Evolutionary conservation across 1,140 invertebrate genomes (phyloP).

Genomic region (Camponotus pennsylvanicus): DNA sequence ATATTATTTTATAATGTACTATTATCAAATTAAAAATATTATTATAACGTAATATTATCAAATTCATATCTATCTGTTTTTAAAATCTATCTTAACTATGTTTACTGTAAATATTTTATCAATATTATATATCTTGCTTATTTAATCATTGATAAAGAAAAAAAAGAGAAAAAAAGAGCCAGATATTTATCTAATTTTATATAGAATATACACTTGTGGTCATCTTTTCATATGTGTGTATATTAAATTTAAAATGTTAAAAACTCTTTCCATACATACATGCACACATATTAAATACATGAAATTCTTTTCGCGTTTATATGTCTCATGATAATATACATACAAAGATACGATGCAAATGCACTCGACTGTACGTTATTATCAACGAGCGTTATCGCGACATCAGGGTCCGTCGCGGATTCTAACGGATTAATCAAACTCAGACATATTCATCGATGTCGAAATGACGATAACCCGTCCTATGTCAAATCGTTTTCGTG

Average conservation of each 20-base stretch:
- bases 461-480: conserved; percentile 40
- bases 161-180: no score
- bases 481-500: conserved; percentile 47
- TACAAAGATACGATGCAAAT: conserved; percentile 34
- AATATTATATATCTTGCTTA: no score
- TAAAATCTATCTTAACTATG: no score
- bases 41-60: no score
- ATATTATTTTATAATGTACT: no score
- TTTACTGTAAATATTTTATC: not conserved
- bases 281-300: not conserved
- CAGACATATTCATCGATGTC: conserved; percentile 53
- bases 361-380: conserved; percentile 22
- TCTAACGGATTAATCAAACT: conserved; percentile 55
- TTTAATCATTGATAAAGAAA: no score
- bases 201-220: no score
- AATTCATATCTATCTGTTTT: no score
- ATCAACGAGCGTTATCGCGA: conserved; percentile 48
- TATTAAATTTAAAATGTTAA: no score
- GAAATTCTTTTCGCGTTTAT: not conserved
- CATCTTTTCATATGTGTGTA: no score
- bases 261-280: not conserved
- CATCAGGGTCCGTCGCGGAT: conserved; percentile 28
- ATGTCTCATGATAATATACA: conserved; percentile 16
- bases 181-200: no score
- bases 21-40: no score